Percentiles rank a stretch among this genome's conserved stretches.
These are phyloP conservation scores for Synergus laeviventris DNA, from an alignment of 2,888 invertebrate species.

Conservation along the genomic window DNA sequence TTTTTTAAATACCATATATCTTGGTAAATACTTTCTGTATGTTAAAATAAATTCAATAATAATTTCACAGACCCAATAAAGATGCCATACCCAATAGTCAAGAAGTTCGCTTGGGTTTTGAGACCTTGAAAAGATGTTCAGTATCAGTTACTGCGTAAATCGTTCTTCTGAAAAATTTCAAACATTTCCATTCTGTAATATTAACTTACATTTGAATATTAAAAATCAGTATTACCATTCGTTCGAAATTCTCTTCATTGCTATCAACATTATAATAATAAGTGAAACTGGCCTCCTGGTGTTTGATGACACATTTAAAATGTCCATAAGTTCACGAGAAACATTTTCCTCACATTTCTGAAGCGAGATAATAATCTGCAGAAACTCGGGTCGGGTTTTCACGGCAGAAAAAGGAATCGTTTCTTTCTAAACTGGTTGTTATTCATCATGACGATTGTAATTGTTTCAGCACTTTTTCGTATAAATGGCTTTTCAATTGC, in stretches of 20 bases:
- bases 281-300: conserved; percentile 28
- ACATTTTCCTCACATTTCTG: conserved; percentile 11
- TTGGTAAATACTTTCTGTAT: neutral
- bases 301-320: conserved; percentile 20
- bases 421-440: neutral
- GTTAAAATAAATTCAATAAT: neutral
- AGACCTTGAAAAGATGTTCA: conserved; percentile 53
- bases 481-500: conserved; percentile 26
- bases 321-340: conserved; percentile 18
- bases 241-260: conserved; percentile 26
- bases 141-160: neutral
- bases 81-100: conserved; percentile 50
- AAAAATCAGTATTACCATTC: neutral
- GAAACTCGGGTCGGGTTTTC: neutral
- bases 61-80: conserved; percentile 41
- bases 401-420: neutral
- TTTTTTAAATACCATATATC: neutral
- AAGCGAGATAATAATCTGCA: neutral
- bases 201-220: neutral
- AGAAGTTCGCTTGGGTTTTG: conserved; percentile 53
- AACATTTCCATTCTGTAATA: neutral
- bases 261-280: conserved; percentile 25
- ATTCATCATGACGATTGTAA: neutral
- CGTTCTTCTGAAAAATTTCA: neutral
- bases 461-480: conserved; percentile 25